phyloP scores from a whole-genome alignment of 2,888 invertebrate genomes.

The Sceliomorpha sp. region DNA sequence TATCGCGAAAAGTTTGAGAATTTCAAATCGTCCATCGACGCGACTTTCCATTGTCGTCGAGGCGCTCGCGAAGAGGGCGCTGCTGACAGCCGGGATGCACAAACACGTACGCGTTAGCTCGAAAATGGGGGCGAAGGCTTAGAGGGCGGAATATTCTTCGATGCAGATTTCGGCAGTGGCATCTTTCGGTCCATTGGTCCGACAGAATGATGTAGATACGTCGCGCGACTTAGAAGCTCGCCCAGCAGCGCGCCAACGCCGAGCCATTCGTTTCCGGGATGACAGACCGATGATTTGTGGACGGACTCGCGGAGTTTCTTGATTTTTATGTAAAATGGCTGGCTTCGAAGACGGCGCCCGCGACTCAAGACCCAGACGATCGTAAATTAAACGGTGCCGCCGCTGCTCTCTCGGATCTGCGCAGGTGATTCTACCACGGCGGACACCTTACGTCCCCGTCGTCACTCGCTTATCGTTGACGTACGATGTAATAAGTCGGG shows the following conservation, averaged over 20 bases:
- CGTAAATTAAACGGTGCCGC: conserved; percentile 44
- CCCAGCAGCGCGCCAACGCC: conserved; percentile 59
- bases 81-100: not conserved
- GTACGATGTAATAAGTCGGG: conserved; percentile 11
- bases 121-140: not conserved
- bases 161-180: conserved; percentile 57
- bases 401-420: conserved; percentile 15
- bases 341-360: conserved; percentile 57
- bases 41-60: conserved; percentile 31
- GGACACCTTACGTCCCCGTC: conserved; percentile 18
- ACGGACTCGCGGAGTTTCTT: conserved; percentile 69
- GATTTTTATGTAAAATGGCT: conserved; percentile 76
- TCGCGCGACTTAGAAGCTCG: conserved; percentile 60
- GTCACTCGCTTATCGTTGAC: conserved; percentile 31
- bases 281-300: conserved; percentile 78
- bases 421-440: conserved; percentile 42
- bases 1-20: conserved; percentile 71
- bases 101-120: no score
- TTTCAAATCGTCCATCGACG: conserved; percentile 62
- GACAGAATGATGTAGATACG: conserved; percentile 77
- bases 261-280: conserved; percentile 70
- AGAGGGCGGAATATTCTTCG: conserved; percentile 57
- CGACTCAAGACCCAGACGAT: conserved; percentile 48
- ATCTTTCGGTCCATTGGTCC: conserved; percentile 77
- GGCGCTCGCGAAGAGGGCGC: conserved; percentile 26